These are phyloP conservation scores for Emydura subglobosa DNA, from an alignment of 2,113 vertebrate genomes.

Conservation along the genomic window DNA sequence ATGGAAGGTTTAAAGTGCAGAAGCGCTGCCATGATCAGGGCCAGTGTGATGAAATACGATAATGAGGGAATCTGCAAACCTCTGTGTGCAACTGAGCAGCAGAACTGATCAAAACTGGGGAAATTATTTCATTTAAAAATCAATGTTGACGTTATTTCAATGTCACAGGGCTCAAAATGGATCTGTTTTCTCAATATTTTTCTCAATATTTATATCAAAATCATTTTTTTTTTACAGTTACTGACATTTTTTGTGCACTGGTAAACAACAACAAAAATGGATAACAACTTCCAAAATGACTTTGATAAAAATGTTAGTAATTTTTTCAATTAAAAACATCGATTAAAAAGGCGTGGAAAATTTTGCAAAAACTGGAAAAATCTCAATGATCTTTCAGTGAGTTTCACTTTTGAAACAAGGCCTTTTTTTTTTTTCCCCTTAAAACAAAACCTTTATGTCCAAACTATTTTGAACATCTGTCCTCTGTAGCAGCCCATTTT, in stretches of 20 bases:
- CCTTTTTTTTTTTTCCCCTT: background rate
- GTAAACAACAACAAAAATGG: background rate
- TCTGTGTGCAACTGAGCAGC: background rate
- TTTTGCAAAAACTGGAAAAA: constrained; percentile 16
- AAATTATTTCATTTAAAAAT: background rate
- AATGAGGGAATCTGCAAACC: rapidly evolving
- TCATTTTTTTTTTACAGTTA: background rate
- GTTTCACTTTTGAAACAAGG: background rate
- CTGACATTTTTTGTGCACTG: background rate
- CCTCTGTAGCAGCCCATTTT: background rate
- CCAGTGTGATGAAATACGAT: constrained; percentile 22
- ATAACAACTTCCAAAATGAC: constrained; percentile 25
- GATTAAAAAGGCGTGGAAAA: background rate
- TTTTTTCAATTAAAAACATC: background rate
- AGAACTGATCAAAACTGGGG: background rate
- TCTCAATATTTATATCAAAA: background rate
- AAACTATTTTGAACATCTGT: background rate
- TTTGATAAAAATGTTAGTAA: background rate
- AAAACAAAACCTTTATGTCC: background rate
- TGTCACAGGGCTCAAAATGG: background rate
- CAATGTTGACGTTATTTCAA: background rate
- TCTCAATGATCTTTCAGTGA: background rate
- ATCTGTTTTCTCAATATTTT: constrained; percentile 6
- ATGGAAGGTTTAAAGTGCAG: constrained; percentile 48
- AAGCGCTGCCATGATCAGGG: background rate